phyloP scores from a whole-genome alignment of 92 coral and sea anemone species.

The Porites rus region DNA sequence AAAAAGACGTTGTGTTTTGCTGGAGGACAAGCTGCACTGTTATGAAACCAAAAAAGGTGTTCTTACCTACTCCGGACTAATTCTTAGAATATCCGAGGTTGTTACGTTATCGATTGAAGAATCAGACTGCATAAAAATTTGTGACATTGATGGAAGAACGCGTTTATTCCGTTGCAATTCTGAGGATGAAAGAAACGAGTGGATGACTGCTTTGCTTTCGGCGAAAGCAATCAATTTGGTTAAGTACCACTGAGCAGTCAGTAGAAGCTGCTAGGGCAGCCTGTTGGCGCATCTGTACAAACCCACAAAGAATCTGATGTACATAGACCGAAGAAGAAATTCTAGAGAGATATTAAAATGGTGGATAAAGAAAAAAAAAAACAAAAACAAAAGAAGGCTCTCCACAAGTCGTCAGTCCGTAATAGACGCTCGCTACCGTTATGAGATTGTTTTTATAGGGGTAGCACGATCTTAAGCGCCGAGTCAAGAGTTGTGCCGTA shows the following conservation, averaged over 20 bases:
- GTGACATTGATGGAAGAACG: not conserved
- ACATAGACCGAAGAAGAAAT: no score
- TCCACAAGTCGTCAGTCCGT: no score
- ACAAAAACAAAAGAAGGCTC: no score
- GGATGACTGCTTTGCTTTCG: constrained; percentile 30
- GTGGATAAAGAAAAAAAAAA: no score
- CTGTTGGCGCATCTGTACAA: no score
- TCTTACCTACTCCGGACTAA: not conserved
- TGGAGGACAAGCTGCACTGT: constrained; percentile 30
- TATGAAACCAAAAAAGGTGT: constrained; percentile 22
- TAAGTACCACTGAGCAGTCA: constrained; percentile 1
- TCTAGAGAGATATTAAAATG: no score
- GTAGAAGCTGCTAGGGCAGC: not conserved
- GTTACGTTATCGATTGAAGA: constrained; percentile 5
- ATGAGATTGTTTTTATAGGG: no score
- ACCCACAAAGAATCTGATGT: no score
- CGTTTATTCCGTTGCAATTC: constrained; percentile 8
- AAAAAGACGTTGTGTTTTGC: constrained; percentile 20
- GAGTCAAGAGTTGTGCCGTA: no score
- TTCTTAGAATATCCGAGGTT: constrained; percentile 3
- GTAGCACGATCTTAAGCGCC: no score
- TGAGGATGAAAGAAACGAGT: constrained; percentile 24
- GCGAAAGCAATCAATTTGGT: constrained; percentile 32
- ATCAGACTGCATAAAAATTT: constrained; percentile 2
- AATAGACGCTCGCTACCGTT: no score